A percentile compares a stretch with the other conserved stretches of the same genome.
Evolutionary conservation across 2,888 invertebrate species (phyloP).

Genomic region (Drosophila meridionalis): DNA sequence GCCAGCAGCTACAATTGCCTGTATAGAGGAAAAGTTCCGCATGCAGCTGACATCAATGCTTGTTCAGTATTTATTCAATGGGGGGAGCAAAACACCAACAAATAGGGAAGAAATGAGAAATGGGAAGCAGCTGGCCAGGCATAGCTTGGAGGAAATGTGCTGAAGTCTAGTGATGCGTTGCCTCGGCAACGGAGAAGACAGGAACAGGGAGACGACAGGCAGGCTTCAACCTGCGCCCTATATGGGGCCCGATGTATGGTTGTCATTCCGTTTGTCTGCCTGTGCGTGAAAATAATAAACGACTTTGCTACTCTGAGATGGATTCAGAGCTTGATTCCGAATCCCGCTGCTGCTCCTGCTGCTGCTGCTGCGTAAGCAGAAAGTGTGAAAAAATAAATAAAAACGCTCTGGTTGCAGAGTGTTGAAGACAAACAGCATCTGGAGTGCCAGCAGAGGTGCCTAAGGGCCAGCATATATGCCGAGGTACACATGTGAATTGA

Average conservation of each 20-base stretch:
- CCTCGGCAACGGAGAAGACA: slow-evolving; percentile 30
- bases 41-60: slow-evolving; percentile 70
- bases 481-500: slow-evolving; percentile 33
- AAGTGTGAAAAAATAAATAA: slow-evolving; percentile 78
- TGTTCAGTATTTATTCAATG: slow-evolving; percentile 42
- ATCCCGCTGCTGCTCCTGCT: slow-evolving; percentile 23
- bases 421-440: slow-evolving; percentile 67
- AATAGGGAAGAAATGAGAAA: not conserved
- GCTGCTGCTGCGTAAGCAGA: slow-evolving; percentile 55
- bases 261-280: slow-evolving; percentile 39
- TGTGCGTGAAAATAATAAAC: slow-evolving; percentile 74
- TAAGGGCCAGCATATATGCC: slow-evolving; percentile 35
- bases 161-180: slow-evolving; percentile 44
- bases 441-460: slow-evolving; percentile 57
- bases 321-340: slow-evolving; percentile 11
- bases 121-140: slow-evolving; percentile 14
- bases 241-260: slow-evolving; percentile 19
- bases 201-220: slow-evolving; percentile 12
- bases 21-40: slow-evolving; percentile 37
- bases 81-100: slow-evolving; percentile 36
- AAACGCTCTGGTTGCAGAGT: slow-evolving; percentile 55
- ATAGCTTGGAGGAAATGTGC: slow-evolving; percentile 16
- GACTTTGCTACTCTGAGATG: slow-evolving; percentile 69
- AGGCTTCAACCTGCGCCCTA: slow-evolving; percentile 8
- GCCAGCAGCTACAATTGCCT: slow-evolving; percentile 7